A percentile compares a stretch with the other conserved stretches of the same genome.
These are phyloP conservation scores for Sander vitreus DNA, from an alignment of 2,113 vertebrate species.

Conservation along the genomic window DNA sequence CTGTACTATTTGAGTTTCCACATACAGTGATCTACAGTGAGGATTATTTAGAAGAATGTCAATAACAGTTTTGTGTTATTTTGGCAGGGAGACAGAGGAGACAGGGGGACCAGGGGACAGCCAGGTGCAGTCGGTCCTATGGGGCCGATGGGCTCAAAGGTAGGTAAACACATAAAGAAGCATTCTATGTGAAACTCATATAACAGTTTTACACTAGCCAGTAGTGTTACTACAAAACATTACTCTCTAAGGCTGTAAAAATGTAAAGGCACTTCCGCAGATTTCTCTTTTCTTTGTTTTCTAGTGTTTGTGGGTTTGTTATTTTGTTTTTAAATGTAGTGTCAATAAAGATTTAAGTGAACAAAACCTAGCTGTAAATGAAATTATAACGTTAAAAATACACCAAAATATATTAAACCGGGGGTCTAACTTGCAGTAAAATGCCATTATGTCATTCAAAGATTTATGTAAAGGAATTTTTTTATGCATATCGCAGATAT, in stretches of 20 bases:
- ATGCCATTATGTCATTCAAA: background rate
- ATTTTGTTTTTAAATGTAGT: no score
- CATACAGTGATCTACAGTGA: background rate
- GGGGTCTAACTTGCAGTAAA: background rate
- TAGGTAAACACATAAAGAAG: slow-evolving; percentile 1
- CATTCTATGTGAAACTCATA: background rate
- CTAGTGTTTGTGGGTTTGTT: no score
- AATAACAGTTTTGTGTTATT: background rate
- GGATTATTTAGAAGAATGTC: background rate
- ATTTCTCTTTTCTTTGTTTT: no score
- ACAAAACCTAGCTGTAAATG: background rate
- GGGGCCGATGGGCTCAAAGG: slow-evolving; percentile 81
- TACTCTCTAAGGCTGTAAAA: no score
- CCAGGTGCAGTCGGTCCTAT: slow-evolving; percentile 72
- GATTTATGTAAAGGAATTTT: background rate
- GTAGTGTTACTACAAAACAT: background rate
- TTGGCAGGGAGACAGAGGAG: slow-evolving; percentile 81
- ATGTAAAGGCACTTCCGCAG: no score
- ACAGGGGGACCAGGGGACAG: slow-evolving; percentile 78
- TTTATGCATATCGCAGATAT: background rate
- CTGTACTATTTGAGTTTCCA: background rate
- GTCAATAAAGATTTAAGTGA: no score
- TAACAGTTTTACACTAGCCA: background rate
- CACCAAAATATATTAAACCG: no score
- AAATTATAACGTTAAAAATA: background rate